Conservation (phyloP, 2,888 invertebrate genomes). For the Limulus polyphemus region DNA sequence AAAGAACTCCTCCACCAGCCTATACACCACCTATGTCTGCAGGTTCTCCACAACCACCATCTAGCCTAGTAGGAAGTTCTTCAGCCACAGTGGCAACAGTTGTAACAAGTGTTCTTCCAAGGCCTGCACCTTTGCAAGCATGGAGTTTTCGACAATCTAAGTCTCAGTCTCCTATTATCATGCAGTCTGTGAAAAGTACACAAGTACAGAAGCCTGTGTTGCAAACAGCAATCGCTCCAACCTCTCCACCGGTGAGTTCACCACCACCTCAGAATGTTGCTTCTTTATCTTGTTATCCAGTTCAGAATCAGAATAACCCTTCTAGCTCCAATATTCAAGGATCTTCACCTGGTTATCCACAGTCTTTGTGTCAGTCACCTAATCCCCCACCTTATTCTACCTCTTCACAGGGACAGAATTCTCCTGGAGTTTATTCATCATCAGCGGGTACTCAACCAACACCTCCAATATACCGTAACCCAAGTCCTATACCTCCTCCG, state of each 20-base stretch:
- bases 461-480: neutral
- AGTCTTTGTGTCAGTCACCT: neutral
- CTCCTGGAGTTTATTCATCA: neutral
- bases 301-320: neutral
- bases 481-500: neutral
- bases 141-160: constrained; percentile 77
- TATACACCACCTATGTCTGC: constrained; percentile 22
- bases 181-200: constrained; percentile 92
- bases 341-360: neutral
- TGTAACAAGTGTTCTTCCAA: constrained; percentile 23
- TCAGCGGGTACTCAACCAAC: neutral
- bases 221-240: constrained; percentile 89
- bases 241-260: constrained; percentile 46
- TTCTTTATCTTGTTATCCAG: neutral
- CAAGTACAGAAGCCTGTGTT: constrained; percentile 85
- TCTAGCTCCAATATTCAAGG: neutral
- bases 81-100: constrained; percentile 12
- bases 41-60: constrained; percentile 10
- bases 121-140: constrained; percentile 58
- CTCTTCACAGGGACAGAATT: neutral
- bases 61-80: constrained; percentile 6
- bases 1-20: constrained; percentile 20
- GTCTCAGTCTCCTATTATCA: constrained; percentile 83
- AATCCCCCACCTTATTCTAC: neutral
- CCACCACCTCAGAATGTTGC: neutral